These are phyloP conservation scores for Pipra filicauda DNA, from an alignment of 2,113 vertebrate genomes.

Conservation along the genomic window DNA sequence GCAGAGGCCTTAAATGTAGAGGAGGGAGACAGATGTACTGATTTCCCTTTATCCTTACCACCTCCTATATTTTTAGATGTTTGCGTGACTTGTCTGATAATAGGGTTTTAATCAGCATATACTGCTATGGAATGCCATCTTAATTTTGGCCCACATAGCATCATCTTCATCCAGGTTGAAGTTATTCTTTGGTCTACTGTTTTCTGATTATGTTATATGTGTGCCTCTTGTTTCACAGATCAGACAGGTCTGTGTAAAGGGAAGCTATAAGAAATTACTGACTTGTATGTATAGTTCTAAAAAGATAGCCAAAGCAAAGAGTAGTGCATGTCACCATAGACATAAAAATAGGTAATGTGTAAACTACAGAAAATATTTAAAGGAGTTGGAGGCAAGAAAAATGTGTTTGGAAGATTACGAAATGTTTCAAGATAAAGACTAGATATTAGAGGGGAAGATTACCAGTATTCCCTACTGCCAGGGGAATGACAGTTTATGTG, in stretches of 20 bases:
- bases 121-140: not conserved
- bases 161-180: slow-evolving; percentile 1
- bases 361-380: not conserved
- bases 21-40: not conserved
- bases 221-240: not conserved
- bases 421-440: not conserved
- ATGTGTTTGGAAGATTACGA: not conserved
- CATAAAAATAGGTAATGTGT: not conserved
- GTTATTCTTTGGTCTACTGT: not conserved
- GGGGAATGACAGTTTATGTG: not conserved
- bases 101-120: slow-evolving; percentile 41
- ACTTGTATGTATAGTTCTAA: not conserved
- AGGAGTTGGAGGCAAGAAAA: not conserved
- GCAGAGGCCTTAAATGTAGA: slow-evolving; percentile 6
- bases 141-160: slow-evolving; percentile 50
- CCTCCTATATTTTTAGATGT: slow-evolving; percentile 24
- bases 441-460: not conserved
- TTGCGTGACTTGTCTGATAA: slow-evolving; percentile 38
- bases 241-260: not conserved
- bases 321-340: not conserved
- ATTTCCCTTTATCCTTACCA: not conserved
- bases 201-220: not conserved
- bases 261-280: not conserved
- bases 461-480: not conserved
- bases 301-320: not conserved